A percentile compares a stretch with the other conserved stretches of the same genome.
phyloP scores from a whole-genome alignment of 2,888 invertebrate genomes.

The Erannis defoliaria region DNA sequence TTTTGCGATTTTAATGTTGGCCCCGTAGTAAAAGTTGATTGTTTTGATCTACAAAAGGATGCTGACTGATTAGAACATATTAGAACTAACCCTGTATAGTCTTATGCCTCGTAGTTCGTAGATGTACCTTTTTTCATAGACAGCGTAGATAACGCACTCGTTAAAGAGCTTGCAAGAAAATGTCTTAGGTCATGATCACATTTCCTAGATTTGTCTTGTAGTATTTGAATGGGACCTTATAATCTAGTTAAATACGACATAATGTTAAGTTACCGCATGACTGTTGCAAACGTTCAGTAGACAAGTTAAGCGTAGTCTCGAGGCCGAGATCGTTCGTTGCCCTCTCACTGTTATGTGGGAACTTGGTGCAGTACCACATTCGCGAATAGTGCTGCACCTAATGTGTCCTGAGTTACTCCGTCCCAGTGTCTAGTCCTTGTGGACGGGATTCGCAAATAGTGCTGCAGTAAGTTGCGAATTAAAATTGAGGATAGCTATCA shows the following conservation, averaged over 20 bases:
- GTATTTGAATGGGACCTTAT: background rate
- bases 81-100: too few relatives aligned
- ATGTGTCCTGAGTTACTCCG: slow-evolving; percentile 29
- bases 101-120: too few relatives aligned
- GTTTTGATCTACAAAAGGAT: too few relatives aligned
- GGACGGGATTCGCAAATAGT: background rate
- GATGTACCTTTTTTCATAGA: too few relatives aligned
- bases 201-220: background rate
- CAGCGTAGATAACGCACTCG: too few relatives aligned
- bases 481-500: too few relatives aligned
- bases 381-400: slow-evolving; percentile 32
- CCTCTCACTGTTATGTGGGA: slow-evolving; percentile 61
- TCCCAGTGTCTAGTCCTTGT: background rate
- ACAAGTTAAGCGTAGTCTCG: slow-evolving; percentile 63
- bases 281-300: slow-evolving; percentile 59
- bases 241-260: background rate
- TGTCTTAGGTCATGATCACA: background rate
- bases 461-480: background rate
- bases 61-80: too few relatives aligned
- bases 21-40: too few relatives aligned
- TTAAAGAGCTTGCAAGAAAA: too few relatives aligned
- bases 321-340: slow-evolving; percentile 72
- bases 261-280: slow-evolving; percentile 33
- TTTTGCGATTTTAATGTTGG: too few relatives aligned
- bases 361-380: slow-evolving; percentile 53